phyloP scores from a whole-genome alignment of 1,140 invertebrate species.

The Bathynomus jamesi region DNA sequence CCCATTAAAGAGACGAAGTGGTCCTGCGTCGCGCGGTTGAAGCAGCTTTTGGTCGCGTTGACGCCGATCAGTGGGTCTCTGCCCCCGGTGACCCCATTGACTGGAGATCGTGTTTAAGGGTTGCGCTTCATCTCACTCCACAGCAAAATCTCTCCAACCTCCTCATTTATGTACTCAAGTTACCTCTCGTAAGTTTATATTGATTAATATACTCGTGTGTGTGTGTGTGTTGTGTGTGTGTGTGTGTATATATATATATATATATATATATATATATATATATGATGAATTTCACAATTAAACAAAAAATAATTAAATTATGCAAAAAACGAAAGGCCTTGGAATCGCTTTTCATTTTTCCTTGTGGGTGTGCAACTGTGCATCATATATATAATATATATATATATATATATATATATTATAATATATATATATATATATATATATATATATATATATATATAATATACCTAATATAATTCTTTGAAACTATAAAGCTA shows the following conservation, averaged over 20 bases:
- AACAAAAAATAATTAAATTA: too few relatives aligned
- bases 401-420: not conserved
- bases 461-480: not conserved
- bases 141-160: not conserved
- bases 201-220: not conserved
- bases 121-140: not conserved
- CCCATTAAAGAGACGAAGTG: not conserved
- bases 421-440: slow-evolving; percentile 5
- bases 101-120: not conserved
- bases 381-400: not conserved
- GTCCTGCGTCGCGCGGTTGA: not conserved
- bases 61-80: not conserved
- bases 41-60: not conserved
- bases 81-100: not conserved
- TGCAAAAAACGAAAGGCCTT: too few relatives aligned
- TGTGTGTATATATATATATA: not conserved
- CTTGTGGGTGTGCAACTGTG: not conserved
- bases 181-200: not conserved
- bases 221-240: not conserved
- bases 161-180: not conserved
- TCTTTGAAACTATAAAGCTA: not conserved
- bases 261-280: slow-evolving; percentile 9
- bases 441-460: slow-evolving; percentile 15
- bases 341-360: too few relatives aligned
- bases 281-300: too few relatives aligned